phyloP scores from a whole-genome alignment of 2,797 vertebrate genomes.

The Echiichthys vipera region DNA sequence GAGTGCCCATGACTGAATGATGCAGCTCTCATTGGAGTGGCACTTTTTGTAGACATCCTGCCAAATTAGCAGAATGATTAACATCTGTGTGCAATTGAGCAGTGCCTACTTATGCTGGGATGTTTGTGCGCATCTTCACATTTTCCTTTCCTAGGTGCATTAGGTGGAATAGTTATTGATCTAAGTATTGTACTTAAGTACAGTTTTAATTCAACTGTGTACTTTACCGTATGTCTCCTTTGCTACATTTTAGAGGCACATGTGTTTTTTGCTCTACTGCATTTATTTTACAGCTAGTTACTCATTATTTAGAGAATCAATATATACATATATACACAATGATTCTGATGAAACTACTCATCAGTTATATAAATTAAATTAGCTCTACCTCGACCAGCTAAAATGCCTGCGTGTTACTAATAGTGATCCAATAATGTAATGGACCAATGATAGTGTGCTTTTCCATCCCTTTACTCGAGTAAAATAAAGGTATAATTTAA shows the following conservation, averaged over 20 bases:
- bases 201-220: neutral
- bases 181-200: neutral
- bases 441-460: neutral
- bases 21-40: fast-evolving
- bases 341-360: neutral
- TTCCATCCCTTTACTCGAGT: neutral
- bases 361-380: neutral
- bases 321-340: neutral
- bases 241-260: neutral
- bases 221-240: neutral
- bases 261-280: neutral
- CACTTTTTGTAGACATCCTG: slow-evolving; percentile 38
- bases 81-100: slow-evolving; percentile 63
- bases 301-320: neutral
- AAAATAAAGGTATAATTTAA: neutral
- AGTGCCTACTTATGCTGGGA: neutral
- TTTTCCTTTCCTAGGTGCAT: no score
- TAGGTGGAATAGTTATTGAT: no score
- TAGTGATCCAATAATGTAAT: neutral
- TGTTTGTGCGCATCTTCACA: neutral
- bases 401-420: neutral
- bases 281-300: neutral
- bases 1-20: slow-evolving; percentile 53
- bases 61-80: slow-evolving; percentile 60
- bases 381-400: neutral